Percentiles rank a stretch among this genome's conserved stretches.
Conservation (phyloP, 2,113 vertebrate genomes). For the Dicaeum eximium region DNA sequence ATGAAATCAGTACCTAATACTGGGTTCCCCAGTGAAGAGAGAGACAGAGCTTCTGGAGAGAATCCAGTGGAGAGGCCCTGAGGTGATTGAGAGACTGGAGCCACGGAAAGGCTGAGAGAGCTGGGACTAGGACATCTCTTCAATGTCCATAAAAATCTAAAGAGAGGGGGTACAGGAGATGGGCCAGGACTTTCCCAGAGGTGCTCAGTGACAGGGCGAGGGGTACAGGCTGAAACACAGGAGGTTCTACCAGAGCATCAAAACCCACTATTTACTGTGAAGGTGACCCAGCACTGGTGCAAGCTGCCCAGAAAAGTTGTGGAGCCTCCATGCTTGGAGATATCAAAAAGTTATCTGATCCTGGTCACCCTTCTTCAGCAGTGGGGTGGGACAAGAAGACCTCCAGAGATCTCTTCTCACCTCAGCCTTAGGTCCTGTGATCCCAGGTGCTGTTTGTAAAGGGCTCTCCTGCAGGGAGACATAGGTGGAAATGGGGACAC, state of each 20-base stretch:
- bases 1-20: background rate
- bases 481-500: background rate
- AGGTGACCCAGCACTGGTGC: fast-evolving
- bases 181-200: background rate
- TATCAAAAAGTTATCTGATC: background rate
- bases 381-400: background rate
- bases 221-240: background rate
- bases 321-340: background rate
- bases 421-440: background rate
- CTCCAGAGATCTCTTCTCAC: background rate
- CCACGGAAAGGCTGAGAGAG: background rate
- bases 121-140: background rate
- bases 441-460: background rate
- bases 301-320: too few species aligned
- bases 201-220: background rate
- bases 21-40: background rate
- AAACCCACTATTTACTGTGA: too few species aligned
- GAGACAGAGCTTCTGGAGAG: background rate
- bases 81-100: background rate
- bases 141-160: background rate
- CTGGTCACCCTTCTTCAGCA: background rate
- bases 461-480: background rate
- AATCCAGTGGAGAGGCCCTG: background rate
- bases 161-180: background rate
- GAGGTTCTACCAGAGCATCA: background rate